phyloP scores from a whole-genome alignment of 2,113 vertebrate species.

The Tamias sibiricus region DNA sequence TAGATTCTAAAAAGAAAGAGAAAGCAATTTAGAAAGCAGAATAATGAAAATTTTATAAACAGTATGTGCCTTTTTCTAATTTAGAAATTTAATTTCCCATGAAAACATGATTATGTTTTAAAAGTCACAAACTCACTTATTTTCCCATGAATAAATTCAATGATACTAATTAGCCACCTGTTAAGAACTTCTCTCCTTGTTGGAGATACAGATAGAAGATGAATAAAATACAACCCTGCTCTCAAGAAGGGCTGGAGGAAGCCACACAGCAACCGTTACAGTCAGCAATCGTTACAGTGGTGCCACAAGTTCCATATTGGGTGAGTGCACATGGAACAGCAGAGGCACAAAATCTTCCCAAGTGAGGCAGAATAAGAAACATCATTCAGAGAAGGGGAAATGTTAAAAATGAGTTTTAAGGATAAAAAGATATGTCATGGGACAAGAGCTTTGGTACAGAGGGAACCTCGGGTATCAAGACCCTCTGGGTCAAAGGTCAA shows the following conservation, averaged over 20 bases:
- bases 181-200: not conserved
- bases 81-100: not conserved
- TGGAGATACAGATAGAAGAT: not conserved
- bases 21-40: not conserved
- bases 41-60: not conserved
- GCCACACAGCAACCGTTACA: too few relatives aligned
- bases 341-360: not conserved
- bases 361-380: not conserved
- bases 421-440: not conserved
- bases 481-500: fast-evolving
- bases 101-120: not conserved
- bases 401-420: not conserved
- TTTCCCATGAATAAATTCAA: not conserved
- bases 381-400: not conserved
- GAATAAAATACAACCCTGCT: not conserved
- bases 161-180: not conserved
- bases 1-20: not conserved
- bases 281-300: too few relatives aligned
- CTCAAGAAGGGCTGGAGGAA: not conserved
- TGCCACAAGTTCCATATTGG: not conserved
- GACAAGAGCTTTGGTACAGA: not conserved
- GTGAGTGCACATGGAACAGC: not conserved
- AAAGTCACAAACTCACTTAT: not conserved
- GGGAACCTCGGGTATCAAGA: not conserved
- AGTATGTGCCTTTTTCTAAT: not conserved